Evolutionary conservation across 92 coral and sea anemone species (phyloP).

Genomic region (Umimayanthus chanpuru): DNA sequence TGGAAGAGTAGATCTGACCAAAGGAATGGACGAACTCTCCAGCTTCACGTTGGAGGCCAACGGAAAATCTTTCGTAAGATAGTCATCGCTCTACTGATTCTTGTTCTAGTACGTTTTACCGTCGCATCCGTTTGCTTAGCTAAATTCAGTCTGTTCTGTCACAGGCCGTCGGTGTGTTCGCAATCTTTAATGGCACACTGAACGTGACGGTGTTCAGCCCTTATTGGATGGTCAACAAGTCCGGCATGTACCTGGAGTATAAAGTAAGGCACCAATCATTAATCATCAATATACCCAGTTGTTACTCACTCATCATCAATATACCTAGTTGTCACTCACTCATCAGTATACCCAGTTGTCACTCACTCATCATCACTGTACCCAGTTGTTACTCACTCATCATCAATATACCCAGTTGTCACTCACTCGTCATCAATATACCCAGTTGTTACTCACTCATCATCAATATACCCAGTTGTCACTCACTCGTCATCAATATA

Average conservation of each 20-base stretch:
- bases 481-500: no score
- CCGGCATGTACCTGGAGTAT: slow-evolving; percentile 90
- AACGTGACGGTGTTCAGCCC: slow-evolving; percentile 84
- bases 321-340: no score
- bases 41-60: slow-evolving; percentile 64
- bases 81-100: neutral
- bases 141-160: neutral
- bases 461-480: no score
- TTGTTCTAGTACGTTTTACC: neutral
- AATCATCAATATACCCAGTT: no score
- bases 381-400: no score
- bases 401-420: no score
- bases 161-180: slow-evolving; percentile 80
- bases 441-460: no score
- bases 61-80: slow-evolving; percentile 56
- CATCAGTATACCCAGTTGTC: no score
- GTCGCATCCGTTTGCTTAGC: neutral
- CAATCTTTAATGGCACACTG: slow-evolving; percentile 78
- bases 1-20: slow-evolving; percentile 63
- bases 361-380: no score
- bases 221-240: slow-evolving; percentile 98
- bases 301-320: no score
- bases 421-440: no score
- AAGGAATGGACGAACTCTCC: slow-evolving; percentile 78
- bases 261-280: slow-evolving; percentile 48